A percentile compares a stretch with the other conserved stretches of the same genome.
phyloP scores from a whole-genome alignment of 2,888 invertebrate species.

The Neoascia interrupta region DNA sequence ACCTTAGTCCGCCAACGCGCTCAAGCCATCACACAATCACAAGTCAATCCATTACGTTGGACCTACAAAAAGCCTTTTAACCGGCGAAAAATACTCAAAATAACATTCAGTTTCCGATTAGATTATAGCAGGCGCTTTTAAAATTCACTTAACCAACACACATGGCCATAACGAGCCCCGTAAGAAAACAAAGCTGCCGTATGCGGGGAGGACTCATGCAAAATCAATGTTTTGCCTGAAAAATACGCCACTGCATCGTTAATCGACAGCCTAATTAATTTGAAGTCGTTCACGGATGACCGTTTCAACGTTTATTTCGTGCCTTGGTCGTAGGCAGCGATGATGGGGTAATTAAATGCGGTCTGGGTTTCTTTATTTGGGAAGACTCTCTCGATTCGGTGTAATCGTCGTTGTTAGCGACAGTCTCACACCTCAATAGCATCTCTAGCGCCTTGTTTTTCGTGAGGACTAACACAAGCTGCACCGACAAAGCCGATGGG shows the following conservation, averaged over 20 bases:
- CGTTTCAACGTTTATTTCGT: constrained; percentile 29
- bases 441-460: constrained; percentile 32
- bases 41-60: constrained; percentile 45
- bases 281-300: constrained; percentile 27
- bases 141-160: constrained; percentile 61
- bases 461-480: constrained; percentile 4
- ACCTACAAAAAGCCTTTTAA: constrained; percentile 62
- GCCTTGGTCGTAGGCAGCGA: constrained; percentile 24
- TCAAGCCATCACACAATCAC: constrained; percentile 1
- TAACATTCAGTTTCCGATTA: constrained; percentile 61
- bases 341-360: constrained; percentile 65
- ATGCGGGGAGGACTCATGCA: constrained; percentile 12
- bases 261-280: constrained; percentile 68
- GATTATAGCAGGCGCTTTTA: constrained; percentile 67
- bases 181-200: constrained; percentile 28
- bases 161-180: neutral
- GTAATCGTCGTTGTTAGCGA: constrained; percentile 18
- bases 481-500: constrained; percentile 4
- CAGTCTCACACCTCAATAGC: constrained; percentile 50
- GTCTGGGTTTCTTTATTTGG: constrained; percentile 29
- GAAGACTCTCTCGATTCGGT: constrained; percentile 19
- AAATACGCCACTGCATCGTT: constrained; percentile 34
- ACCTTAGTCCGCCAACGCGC: constrained; percentile 38
- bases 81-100: constrained; percentile 56
- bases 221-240: constrained; percentile 57